Evolutionary conservation across 2,888 invertebrate genomes (phyloP), one percentile per base, ranked within the genome.

Genomic region (Caenorhabditis afra): DNA sequence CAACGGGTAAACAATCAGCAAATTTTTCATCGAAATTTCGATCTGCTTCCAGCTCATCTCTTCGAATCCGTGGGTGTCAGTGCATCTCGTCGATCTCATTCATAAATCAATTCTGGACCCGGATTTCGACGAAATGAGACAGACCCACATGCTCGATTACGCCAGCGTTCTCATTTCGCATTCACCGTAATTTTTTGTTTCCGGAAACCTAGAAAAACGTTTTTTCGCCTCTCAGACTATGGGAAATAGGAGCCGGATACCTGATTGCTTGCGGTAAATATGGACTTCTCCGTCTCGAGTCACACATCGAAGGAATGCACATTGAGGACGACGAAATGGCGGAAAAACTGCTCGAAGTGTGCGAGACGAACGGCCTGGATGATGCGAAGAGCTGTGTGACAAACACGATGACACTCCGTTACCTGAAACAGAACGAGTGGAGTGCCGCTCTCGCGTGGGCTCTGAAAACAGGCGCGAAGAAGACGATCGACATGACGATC

Each of bases 391-490:
- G 41, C 16, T 83, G 83, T 67, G 77, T 83, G 29, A 75, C 77
- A 3, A 83, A 81, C 59, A 83, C 83, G 10, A 81, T 83, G 80
- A 78, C 81, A 7, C 57, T 71, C 39, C 71, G 83, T 20, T 81
- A 82, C 59, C 57, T 84, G 47, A 78, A 79, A 14, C 52, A 55
- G 18, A 47, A 59, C 16, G 66, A 81, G 20, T 84, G 84, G 84
- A 78, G 75, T 53, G 64, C 81, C 5, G 79, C 84, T n/a, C 70
- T 84, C 14, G 68, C 66, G 12, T 84, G 84, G 84, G 84, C 84
- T 16, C 52, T 84, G 5, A 66, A 79, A 39, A 62, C 78, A 1
- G 79, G 70, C n/a, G 62, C 68, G 11, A 81, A 78, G 22, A 84
- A 81, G 47, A 70, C 71, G 1, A 71, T 84, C 14, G 84, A 84